These are phyloP conservation scores for Rhyacichthys aspro DNA, from an alignment of 2,797 vertebrate genomes.

Conservation along the genomic window DNA sequence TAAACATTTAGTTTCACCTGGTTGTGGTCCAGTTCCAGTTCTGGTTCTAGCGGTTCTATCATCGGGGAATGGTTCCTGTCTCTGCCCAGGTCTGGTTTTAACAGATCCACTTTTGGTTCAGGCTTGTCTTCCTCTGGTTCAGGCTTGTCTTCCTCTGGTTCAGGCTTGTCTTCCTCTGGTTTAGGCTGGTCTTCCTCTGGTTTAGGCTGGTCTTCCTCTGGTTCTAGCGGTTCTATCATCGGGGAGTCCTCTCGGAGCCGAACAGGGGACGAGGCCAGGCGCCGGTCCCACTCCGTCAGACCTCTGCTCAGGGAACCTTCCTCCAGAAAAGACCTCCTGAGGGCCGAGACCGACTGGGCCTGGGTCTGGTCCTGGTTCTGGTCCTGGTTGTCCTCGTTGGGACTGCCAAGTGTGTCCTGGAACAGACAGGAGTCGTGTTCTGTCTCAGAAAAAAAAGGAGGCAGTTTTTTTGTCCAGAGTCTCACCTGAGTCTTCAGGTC, in stretches of 20 bases:
- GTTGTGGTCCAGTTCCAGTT: too few species aligned
- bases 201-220: slow-evolving; percentile 42
- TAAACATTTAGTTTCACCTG: slow-evolving; percentile 78
- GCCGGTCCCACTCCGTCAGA: slow-evolving; percentile 93
- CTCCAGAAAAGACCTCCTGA: slow-evolving; percentile 91
- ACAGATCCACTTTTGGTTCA: not conserved
- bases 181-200: not conserved
- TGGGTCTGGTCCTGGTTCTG: slow-evolving; percentile 59
- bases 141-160: slow-evolving; percentile 64
- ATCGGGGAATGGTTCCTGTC: slow-evolving; percentile 83
- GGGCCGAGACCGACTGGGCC: slow-evolving; percentile 86
- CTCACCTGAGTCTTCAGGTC: slow-evolving; percentile 90
- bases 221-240: slow-evolving; percentile 95
- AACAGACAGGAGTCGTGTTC: not conserved
- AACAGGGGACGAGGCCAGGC: slow-evolving; percentile 91
- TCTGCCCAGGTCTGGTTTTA: not conserved
- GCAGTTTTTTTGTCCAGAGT: not conserved
- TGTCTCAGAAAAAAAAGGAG: too few species aligned
- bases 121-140: not conserved
- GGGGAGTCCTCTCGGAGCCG: slow-evolving; percentile 87
- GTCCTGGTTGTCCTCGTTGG: slow-evolving; percentile 87
- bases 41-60: slow-evolving; percentile 93
- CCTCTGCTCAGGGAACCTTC: slow-evolving; percentile 68
- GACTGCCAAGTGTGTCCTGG: slow-evolving; percentile 85
- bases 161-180: too few species aligned